Evolutionary conservation across 2,888 invertebrate genomes (phyloP).

Genomic region (Ormyrus nitidulus): DNA sequence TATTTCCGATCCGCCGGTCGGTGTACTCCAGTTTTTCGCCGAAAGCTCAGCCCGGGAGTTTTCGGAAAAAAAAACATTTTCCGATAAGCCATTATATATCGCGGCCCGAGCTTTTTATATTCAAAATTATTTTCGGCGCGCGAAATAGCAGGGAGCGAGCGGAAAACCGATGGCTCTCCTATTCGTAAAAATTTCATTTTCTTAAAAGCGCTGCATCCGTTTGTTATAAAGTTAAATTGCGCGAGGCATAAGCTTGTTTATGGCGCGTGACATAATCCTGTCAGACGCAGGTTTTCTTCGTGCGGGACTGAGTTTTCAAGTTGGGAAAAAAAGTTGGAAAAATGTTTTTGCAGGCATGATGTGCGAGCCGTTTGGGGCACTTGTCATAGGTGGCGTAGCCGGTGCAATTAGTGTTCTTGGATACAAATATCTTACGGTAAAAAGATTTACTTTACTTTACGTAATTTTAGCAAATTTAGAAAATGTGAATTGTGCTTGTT

Average conservation of each 20-base stretch:
- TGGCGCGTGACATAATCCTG: no score
- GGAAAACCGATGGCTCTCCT: no score
- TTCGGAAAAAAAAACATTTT: neutral
- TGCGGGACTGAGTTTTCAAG: neutral
- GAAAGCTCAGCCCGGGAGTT: neutral
- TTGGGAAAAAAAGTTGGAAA: neutral
- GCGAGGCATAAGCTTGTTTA: no score
- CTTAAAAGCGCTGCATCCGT: no score
- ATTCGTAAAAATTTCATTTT: no score
- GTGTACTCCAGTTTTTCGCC: neutral
- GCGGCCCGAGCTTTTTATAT: no score
- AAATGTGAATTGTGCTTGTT: no score
- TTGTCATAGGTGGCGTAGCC: slow-evolving; percentile 87
- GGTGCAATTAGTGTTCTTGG: slow-evolving; percentile 89
- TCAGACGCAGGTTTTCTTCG: no score
- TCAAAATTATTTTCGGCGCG: no score
- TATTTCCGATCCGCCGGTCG: neutral
- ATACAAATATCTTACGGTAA: slow-evolving; percentile 85
- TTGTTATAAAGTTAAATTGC: no score
- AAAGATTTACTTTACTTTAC: slow-evolving; percentile 60
- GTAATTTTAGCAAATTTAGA: slow-evolving; percentile 22
- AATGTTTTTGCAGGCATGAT: slow-evolving; percentile 78
- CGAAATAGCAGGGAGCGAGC: no score
- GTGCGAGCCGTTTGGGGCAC: slow-evolving; percentile 88
- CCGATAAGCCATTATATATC: no score